A percentile compares a stretch with the other conserved stretches of the same genome.
Evolutionary conservation across 92 coral and sea anemone genomes (phyloP).

Genomic region (Heteractis magnifica): DNA sequence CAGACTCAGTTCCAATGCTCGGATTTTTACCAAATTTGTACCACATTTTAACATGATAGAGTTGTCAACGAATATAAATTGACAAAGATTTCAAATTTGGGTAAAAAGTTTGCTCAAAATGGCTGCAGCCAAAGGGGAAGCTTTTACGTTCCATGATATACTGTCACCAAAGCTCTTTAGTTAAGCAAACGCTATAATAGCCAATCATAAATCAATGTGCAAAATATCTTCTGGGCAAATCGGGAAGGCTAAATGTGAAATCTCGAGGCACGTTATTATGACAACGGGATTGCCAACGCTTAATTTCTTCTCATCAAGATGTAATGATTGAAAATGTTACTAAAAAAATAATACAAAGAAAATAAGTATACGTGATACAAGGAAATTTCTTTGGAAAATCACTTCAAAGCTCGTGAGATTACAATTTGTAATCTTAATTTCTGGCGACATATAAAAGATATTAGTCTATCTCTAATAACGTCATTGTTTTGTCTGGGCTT

Average conservation of each 20-base stretch:
- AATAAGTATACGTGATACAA: background rate
- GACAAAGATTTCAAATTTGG: no score
- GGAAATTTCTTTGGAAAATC: background rate
- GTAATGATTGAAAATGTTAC: background rate
- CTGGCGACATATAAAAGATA: background rate
- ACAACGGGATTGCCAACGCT: background rate
- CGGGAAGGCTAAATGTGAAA: background rate
- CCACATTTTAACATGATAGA: no score
- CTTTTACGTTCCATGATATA: background rate
- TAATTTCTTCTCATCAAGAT: background rate
- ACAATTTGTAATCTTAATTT: background rate
- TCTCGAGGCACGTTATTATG: background rate
- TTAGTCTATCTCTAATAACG: background rate
- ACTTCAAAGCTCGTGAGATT: background rate
- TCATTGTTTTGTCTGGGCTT: background rate
- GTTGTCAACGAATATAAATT: no score
- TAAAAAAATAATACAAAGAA: background rate
- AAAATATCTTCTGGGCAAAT: background rate
- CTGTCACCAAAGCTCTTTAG: background rate
- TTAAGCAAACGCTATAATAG: background rate
- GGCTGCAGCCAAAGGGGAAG: background rate
- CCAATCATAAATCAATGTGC: constrained; percentile 1
- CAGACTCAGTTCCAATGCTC: background rate
- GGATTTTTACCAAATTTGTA: no score
- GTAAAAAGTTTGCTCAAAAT: no score